Conservation (phyloP, 2,113 vertebrate genomes). For the Piaya cayana region DNA sequence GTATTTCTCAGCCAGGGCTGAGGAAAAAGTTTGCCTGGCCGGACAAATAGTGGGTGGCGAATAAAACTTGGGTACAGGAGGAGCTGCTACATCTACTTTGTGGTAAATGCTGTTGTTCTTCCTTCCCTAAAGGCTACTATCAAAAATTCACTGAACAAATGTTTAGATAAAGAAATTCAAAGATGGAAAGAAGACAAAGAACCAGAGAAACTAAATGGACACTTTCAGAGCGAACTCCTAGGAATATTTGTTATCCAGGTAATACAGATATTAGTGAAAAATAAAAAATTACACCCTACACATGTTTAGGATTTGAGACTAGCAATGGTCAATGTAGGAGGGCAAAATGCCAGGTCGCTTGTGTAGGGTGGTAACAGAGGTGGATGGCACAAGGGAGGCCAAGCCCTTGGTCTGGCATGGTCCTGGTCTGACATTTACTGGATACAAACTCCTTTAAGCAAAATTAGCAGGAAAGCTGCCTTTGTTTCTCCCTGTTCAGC, state of each 20-base stretch:
- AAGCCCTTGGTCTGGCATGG: not conserved
- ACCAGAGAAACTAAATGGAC: slow-evolving; percentile 77
- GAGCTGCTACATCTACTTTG: not conserved
- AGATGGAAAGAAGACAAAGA: slow-evolving; percentile 74
- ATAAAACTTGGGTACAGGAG: not conserved
- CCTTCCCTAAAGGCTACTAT: slow-evolving; percentile 60
- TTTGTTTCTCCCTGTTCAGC: not conserved
- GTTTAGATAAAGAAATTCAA: slow-evolving; percentile 79
- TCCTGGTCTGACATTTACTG: not conserved
- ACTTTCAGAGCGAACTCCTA: slow-evolving; percentile 84
- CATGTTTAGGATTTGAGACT: not conserved
- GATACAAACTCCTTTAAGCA: not conserved
- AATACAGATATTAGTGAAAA: not conserved
- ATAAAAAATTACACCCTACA: not conserved
- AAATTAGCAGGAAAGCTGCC: not conserved
- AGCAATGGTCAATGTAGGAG: not conserved
- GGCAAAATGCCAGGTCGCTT: not conserved
- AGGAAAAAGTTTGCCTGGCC: not conserved
- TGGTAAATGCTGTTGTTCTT: slow-evolving; percentile 6
- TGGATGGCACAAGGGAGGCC: not conserved
- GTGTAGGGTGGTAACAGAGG: too few relatives aligned
- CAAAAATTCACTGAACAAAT: slow-evolving; percentile 68
- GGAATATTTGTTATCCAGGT: slow-evolving; percentile 90
- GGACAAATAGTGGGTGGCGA: not conserved
- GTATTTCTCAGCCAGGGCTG: not conserved